These are phyloP conservation scores for Lasius fuliginosus DNA, from an alignment of 2,888 invertebrate genomes.

Conservation along the genomic window DNA sequence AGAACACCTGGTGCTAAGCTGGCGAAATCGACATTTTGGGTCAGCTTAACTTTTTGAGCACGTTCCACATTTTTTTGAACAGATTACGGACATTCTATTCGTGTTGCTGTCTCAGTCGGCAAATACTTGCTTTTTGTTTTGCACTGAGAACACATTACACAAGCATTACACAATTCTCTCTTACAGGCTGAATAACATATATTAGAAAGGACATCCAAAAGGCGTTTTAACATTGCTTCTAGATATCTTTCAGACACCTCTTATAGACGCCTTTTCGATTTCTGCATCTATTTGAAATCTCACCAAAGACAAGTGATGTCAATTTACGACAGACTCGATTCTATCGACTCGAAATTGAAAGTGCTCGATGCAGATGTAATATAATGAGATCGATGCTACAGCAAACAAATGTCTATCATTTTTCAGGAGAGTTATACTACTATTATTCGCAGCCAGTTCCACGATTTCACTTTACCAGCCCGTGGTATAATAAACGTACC, in stretches of 20 bases:
- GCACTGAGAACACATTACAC: background rate
- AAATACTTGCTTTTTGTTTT: constrained; percentile 12
- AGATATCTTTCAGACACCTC: constrained; percentile 16
- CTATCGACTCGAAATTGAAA: constrained; percentile 25
- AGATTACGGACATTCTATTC: constrained; percentile 21
- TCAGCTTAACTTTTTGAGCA: constrained; percentile 33
- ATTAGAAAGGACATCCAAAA: background rate
- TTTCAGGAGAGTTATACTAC: constrained; percentile 84
- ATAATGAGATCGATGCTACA: constrained; percentile 54
- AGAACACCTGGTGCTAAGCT: constrained; percentile 37
- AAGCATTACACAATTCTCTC: background rate
- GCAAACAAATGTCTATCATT: constrained; percentile 78
- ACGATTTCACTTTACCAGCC: constrained; percentile 85
- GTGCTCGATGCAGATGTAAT: constrained; percentile 1
- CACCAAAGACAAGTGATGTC: constrained; percentile 29
- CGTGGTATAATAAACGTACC: constrained; percentile 85
- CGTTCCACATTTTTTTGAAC: constrained; percentile 24
- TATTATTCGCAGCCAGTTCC: constrained; percentile 86
- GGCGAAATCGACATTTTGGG: constrained; percentile 34
- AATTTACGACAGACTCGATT: constrained; percentile 12
- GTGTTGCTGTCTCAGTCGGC: background rate
- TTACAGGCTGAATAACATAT: background rate
- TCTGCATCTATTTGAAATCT: constrained; percentile 5
- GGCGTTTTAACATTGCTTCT: background rate
- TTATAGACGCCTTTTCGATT: constrained; percentile 14